These are phyloP conservation scores for Bombus fervidus DNA, from an alignment of 1,140 invertebrate species.

Conservation along the genomic window DNA sequence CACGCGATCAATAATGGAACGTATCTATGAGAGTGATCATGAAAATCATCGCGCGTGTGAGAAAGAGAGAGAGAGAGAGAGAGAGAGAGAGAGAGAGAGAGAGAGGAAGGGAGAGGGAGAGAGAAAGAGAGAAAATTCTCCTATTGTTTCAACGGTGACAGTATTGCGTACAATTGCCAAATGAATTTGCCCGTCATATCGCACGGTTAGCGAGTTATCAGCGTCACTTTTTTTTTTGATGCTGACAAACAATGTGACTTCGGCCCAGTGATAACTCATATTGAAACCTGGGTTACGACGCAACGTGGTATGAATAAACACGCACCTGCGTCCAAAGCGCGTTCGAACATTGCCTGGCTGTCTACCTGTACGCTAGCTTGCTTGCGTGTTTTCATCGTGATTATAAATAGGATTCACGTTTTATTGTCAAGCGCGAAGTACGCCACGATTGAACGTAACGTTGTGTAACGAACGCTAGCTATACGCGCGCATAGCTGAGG, in stretches of 20 bases:
- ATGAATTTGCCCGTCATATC: slow-evolving; percentile 44
- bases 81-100: no score
- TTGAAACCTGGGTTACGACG: slow-evolving; percentile 59
- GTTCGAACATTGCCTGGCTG: slow-evolving; percentile 5
- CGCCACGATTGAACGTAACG: slow-evolving; percentile 47
- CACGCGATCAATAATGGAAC: slow-evolving; percentile 3
- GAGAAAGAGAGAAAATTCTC: not conserved
- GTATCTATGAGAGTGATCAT: not conserved
- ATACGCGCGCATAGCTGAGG: not conserved
- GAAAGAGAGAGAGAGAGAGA: no score
- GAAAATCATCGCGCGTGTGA: not conserved
- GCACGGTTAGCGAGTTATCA: slow-evolving; percentile 54
- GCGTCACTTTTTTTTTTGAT: slow-evolving; percentile 7
- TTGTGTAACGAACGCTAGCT: not conserved
- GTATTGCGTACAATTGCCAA: slow-evolving; percentile 42
- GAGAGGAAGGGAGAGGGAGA: no score
- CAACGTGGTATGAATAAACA: slow-evolving; percentile 59
- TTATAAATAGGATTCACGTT: slow-evolving; percentile 67
- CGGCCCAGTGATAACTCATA: slow-evolving; percentile 60
- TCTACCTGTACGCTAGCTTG: not conserved
- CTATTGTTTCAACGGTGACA: slow-evolving; percentile 43
- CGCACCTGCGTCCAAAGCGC: slow-evolving; percentile 50
- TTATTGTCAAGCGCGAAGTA: slow-evolving; percentile 54
- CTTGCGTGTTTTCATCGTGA: slow-evolving; percentile 41
- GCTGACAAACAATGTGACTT: slow-evolving; percentile 48